phyloP scores from a whole-genome alignment of 2,113 vertebrate genomes.

The Clarias batrachus region DNA sequence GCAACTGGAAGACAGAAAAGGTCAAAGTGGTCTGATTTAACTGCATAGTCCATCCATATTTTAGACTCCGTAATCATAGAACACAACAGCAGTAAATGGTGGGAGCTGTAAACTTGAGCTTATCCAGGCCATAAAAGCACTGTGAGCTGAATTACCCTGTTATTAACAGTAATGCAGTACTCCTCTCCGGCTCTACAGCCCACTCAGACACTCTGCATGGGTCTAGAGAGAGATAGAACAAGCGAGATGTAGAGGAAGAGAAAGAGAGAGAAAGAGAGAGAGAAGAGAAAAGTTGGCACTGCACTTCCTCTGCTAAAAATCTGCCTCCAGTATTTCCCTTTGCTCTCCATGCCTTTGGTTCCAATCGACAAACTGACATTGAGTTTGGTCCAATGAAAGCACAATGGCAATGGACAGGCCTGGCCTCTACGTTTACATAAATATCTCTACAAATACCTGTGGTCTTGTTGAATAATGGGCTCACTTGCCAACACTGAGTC shows the following conservation, averaged over 20 bases:
- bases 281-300: conserved; percentile 65
- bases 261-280: conserved; percentile 48
- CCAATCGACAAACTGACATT: conserved; percentile 53
- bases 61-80: conserved; percentile 62
- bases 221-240: conserved; percentile 66
- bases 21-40: conserved; percentile 54
- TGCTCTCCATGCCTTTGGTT: conserved; percentile 62
- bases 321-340: conserved; percentile 63
- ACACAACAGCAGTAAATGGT: conserved; percentile 58
- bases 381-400: conserved; percentile 66
- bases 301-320: conserved; percentile 57
- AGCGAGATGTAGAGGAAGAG: conserved; percentile 44
- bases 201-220: conserved; percentile 69
- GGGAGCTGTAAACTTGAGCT: conserved; percentile 58
- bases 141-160: conserved; percentile 65
- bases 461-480: conserved; percentile 61
- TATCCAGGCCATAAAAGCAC: conserved; percentile 70
- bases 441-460: conserved; percentile 71
- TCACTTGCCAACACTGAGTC: conserved; percentile 61
- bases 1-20: conserved; percentile 58
- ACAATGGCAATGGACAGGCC: conserved; percentile 59
- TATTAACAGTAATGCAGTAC: conserved; percentile 65
- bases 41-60: conserved; percentile 58
- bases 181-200: conserved; percentile 51
- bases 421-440: conserved; percentile 69